Base-by-base conservation (phyloP, 1,140 invertebrate genomes). In the Papilio polytes region DNA sequence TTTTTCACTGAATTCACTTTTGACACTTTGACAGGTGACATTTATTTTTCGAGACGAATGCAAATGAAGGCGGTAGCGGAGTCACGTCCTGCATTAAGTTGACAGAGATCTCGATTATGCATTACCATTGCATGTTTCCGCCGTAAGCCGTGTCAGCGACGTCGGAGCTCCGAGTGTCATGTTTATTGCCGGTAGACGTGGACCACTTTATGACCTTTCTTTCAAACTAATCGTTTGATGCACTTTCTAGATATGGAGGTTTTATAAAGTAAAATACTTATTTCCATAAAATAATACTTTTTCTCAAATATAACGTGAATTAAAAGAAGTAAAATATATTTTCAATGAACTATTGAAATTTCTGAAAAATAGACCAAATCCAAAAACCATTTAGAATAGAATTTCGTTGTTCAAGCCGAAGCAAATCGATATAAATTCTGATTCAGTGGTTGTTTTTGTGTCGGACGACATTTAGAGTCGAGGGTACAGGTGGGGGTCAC, bases 1-100 rank as follows among this genome's bases (percentile, higher is more conserved):
- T 46, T 80, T 82, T 66, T 46, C 78, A 74, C 74, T 46, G 63
- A 72, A 78, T 76, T 80, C 77, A 83, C 85, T 86, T 86, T 85
- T 86, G 84, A 82, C 82, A 85, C 82, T 81, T 86, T 86, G 85
- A 86, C 85, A 86, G 84, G 80, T 77, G 80, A 78, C 78, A 89
- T 89, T 83, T 87, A 87, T 86, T 85, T 85, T 84, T 86, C 84
- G 84, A 85, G 83, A 83, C 82, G 82, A 80, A 89, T 86, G 85
- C 85, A 87, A 87, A 88, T 82, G 85, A 84, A 80, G 81, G 83
- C 85, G 84, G 82, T 78, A 78, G 76, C 74, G 80, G 80, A 86
- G 88, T 89, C 88, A 89, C 88, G 88, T 87, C 84, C 83, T 85
- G 86, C 88, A 89, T 89, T 88, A 89, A 88, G 85, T 85, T 86